A percentile compares a stretch with the other conserved stretches of the same genome.
These are phyloP conservation scores for Bugulina stolonifera DNA, from an alignment of 2,888 invertebrate species.

Conservation along the genomic window DNA sequence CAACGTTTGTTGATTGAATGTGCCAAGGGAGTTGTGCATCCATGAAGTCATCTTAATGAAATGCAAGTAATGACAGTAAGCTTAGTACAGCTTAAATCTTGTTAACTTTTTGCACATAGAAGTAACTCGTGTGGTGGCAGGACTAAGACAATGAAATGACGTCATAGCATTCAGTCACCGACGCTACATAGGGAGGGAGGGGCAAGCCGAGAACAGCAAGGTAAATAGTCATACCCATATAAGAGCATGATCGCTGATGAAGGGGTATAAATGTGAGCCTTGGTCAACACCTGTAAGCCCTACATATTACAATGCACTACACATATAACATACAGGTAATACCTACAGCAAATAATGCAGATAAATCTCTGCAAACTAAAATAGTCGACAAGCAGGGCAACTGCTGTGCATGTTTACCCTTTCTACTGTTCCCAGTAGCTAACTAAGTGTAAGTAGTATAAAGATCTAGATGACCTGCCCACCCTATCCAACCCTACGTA, in stretches of 20 bases:
- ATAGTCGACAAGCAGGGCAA: background rate
- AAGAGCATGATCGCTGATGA: background rate
- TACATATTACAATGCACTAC: background rate
- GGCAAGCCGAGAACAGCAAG: background rate
- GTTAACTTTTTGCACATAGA: too few relatives aligned
- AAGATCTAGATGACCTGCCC: background rate
- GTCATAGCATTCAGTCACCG: too few relatives aligned
- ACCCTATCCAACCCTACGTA: background rate
- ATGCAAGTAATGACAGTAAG: too few relatives aligned
- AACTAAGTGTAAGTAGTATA: background rate
- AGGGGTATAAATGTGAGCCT: background rate
- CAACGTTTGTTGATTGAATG: too few relatives aligned
- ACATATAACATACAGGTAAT: background rate
- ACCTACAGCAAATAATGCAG: background rate
- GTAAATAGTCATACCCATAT: constrained; percentile 6
- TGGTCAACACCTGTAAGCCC: background rate
- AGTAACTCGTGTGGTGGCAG: too few relatives aligned
- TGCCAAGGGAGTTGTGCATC: too few relatives aligned
- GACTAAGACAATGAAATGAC: too few relatives aligned
- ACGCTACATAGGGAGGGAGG: too few relatives aligned
- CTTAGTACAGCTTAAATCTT: too few relatives aligned
- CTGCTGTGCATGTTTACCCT: background rate
- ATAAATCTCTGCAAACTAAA: background rate
- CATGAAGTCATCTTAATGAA: too few relatives aligned
- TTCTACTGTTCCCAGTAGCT: background rate